Evolutionary conservation across 2,888 invertebrate species (phyloP), one percentile per base, ranked within the genome.

Genomic region (Ennomos quercinarius): DNA sequence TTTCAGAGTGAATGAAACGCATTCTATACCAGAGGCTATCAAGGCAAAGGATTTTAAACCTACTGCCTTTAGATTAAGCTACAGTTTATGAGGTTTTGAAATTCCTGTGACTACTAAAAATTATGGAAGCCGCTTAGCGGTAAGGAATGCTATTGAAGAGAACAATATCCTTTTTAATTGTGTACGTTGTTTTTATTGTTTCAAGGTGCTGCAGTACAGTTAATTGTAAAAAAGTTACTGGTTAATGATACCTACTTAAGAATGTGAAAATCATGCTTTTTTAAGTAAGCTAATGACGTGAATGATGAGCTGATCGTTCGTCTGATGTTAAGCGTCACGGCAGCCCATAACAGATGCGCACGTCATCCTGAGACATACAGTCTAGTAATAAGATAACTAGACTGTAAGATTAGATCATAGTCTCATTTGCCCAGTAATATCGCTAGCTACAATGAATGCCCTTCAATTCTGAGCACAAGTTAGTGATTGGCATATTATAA

Each of bases 1-100:
- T 82, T 81, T 81, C 79, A 78, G n/a, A n/a, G 69, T 80, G 73
- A 79, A 81, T 80, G 76, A 76, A 78, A 57, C 60, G 66, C 62
- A 66, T 51, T 67, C 63, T 64, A 70, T 61, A 70, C 64, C 66
- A 67, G 46, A 48, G 36, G 27, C 13, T 50, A 36, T 61, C 66
- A 35, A n/a, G 44, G 10, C 35, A 56, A 35, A 27, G 57, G 10
- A 79, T 67, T 74, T 60, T 70, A 9, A 54, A 66, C 68, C 52
- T 68, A 81, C 68, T n/a, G 2, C 0, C 10, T 37, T 0, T 1
- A 0, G 6, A 60, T 74, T 78, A 67, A 59, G 63, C 52, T 55
- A 42, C 61, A 63, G 59, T 36, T 10, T 13, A 27, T 12, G 9
- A 9, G 12, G 9, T 44, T 59, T 27, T 13, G 56, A 57, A 67